Conservation (phyloP, 2,797 vertebrate species). For the Catharus ustulatus region DNA sequence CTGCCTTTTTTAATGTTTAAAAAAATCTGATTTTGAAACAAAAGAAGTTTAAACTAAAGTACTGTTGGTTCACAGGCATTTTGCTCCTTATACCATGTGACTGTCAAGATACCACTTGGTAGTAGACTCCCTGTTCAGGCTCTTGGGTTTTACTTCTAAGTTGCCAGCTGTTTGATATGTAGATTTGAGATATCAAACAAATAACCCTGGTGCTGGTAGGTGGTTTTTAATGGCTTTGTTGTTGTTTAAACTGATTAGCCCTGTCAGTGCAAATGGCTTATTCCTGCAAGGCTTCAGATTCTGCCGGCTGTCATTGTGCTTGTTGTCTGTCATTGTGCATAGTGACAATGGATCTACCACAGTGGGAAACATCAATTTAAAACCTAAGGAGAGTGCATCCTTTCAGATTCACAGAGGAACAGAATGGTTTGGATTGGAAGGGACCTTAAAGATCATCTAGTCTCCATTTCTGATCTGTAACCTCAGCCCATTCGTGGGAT, state of each 20-base stretch:
- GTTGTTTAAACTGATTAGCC: neutral
- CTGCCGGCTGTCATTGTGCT: accelerated
- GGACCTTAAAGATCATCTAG: neutral
- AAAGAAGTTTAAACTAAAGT: neutral
- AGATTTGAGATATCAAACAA: neutral
- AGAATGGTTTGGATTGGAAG: neutral
- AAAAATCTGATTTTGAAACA: neutral
- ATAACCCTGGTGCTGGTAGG: neutral
- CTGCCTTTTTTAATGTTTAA: neutral
- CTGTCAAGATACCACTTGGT: neutral
- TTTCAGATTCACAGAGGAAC: neutral
- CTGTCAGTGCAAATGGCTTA: neutral
- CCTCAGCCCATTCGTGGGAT: accelerated
- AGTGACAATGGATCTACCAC: neutral
- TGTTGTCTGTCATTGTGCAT: neutral
- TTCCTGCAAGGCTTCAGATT: neutral
- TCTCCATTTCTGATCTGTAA: neutral
- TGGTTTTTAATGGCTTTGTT: neutral
- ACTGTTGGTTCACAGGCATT: neutral
- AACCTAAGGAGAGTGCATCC: neutral
- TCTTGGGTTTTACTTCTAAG: neutral
- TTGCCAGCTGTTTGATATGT: neutral
- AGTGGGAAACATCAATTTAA: neutral
- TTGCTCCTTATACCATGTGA: neutral
- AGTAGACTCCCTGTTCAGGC: neutral